These are phyloP conservation scores for Elysia crispata DNA, from an alignment of 2,888 invertebrate genomes.

Conservation along the genomic window DNA sequence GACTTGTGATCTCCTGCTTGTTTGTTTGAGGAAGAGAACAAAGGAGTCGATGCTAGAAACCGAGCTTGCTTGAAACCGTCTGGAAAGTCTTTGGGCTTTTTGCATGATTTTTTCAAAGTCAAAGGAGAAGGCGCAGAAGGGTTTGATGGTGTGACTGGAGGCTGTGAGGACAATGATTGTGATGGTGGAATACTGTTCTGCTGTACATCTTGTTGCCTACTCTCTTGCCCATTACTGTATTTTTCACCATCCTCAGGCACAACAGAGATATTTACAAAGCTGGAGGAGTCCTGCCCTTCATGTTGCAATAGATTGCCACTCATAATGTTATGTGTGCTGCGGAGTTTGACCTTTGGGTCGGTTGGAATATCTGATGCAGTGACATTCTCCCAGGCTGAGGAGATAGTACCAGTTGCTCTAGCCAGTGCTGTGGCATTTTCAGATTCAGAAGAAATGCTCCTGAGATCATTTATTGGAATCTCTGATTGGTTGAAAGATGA, in stretches of 20 bases:
- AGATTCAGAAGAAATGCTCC: not conserved
- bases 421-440: not conserved
- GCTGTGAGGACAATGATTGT: too few species aligned
- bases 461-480: conserved; percentile 1
- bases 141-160: not conserved
- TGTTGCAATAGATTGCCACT: too few species aligned
- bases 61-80: not conserved
- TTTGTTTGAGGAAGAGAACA: too few species aligned
- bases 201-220: not conserved
- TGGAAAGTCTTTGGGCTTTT: not conserved
- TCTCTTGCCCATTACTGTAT: not conserved
- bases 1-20: not conserved
- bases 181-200: too few species aligned
- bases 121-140: not conserved
- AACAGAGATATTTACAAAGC: conserved; percentile 17
- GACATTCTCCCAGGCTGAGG: conserved; percentile 10
- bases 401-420: not conserved
- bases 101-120: not conserved
- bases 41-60: not conserved
- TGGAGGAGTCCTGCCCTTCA: conserved; percentile 5
- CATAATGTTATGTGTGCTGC: too few species aligned
- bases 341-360: not conserved
- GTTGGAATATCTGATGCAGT: not conserved
- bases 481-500: conserved; percentile 24
- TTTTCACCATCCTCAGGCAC: conserved; percentile 3